Conservation (phyloP, 2,113 vertebrate genomes). For the Chauna torquata region DNA sequence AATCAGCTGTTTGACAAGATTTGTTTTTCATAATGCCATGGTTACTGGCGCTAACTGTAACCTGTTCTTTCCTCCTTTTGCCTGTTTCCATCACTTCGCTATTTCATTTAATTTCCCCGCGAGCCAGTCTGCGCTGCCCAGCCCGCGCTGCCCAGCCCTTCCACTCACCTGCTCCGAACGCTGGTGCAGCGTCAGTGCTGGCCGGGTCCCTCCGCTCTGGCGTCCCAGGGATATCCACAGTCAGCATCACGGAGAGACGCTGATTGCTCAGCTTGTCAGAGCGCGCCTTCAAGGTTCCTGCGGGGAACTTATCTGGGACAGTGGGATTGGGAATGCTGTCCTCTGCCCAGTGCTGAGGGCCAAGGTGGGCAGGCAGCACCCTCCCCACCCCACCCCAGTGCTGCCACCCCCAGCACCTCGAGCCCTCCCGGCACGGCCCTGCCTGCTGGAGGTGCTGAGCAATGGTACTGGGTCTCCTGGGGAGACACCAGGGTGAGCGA, state of each 20-base stretch:
- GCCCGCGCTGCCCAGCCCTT: neutral
- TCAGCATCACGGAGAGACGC: neutral
- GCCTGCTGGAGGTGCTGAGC: neutral
- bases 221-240: neutral
- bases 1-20: neutral
- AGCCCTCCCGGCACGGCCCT: neutral
- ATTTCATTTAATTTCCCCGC: neutral
- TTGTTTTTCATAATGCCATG: neutral
- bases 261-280: neutral
- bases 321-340: neutral
- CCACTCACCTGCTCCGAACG: neutral
- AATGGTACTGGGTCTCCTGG: neutral
- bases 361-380: neutral
- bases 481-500: neutral
- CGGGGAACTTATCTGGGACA: neutral
- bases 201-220: neutral
- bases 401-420: too few species aligned
- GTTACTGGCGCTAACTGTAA: neutral
- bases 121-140: neutral
- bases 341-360: neutral
- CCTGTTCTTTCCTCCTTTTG: neutral
- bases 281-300: neutral
- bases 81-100: neutral
- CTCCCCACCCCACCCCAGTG: neutral
- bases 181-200: accelerated